phyloP scores from a whole-genome alignment of 2,888 invertebrate species.

The Trichopria drosophilae region DNA sequence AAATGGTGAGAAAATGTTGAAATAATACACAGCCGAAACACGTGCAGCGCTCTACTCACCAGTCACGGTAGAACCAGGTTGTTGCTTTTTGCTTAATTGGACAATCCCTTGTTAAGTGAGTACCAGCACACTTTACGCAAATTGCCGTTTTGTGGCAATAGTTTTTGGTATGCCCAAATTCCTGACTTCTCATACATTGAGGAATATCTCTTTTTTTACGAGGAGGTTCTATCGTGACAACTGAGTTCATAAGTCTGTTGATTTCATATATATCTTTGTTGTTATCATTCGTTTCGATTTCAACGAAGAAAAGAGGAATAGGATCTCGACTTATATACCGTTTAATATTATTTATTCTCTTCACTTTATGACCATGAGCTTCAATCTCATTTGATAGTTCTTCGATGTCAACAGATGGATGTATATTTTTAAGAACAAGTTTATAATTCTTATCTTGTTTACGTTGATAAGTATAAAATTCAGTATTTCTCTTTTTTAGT shows the following conservation, averaged over 20 bases:
- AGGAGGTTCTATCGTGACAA: slow-evolving; percentile 1
- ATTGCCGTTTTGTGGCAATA: neutral
- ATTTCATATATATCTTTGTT: slow-evolving; percentile 2
- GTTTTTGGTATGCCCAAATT: neutral
- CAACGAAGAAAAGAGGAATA: neutral
- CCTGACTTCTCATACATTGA: slow-evolving; percentile 3
- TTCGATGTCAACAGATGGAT: no score
- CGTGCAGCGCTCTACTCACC: no score
- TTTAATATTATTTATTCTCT: no score
- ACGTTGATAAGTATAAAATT: no score
- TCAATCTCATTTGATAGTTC: slow-evolving; percentile 6
- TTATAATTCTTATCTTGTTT: no score
- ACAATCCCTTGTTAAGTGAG: slow-evolving; percentile 25
- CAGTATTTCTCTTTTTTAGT: no score
- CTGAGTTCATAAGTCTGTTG: neutral
- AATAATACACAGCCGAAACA: no score
- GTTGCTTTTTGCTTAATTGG: no score
- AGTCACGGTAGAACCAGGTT: no score
- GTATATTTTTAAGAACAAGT: no score
- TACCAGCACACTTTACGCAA: slow-evolving; percentile 24
- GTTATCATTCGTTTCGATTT: neutral
- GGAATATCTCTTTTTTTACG: neutral
- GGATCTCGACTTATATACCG: neutral
- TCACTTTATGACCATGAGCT: slow-evolving; percentile 3
- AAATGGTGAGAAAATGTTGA: no score